These are phyloP conservation scores for Hiodon alosoides DNA, from an alignment of 2,113 vertebrate species.

Conservation along the genomic window DNA sequence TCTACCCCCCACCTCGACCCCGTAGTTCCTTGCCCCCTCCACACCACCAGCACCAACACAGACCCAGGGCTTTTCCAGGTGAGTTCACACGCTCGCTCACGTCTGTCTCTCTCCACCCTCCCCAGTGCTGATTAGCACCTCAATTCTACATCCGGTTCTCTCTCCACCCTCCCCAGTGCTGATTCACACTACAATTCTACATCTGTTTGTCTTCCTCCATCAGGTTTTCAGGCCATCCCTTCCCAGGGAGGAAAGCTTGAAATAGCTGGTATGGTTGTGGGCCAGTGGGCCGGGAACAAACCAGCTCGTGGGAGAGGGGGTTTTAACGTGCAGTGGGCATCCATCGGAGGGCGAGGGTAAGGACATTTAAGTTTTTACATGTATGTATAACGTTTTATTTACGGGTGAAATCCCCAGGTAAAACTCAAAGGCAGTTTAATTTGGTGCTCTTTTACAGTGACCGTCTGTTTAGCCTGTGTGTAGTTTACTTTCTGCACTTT, in stretches of 20 bases:
- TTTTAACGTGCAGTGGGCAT: constrained; percentile 86
- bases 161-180: not conserved
- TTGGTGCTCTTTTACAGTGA: too few relatives aligned
- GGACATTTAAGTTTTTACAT: too few relatives aligned
- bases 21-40: constrained; percentile 71
- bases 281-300: constrained; percentile 90
- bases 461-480: too few relatives aligned
- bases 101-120: constrained; percentile 9
- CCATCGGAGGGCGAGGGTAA: constrained; percentile 73
- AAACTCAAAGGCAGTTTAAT: not conserved
- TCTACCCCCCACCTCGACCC: constrained; percentile 68
- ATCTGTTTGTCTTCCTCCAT: not conserved
- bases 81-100: not conserved
- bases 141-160: not conserved
- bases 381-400: too few relatives aligned
- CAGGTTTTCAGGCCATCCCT: constrained; percentile 82
- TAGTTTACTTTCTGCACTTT: too few relatives aligned
- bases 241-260: constrained; percentile 88
- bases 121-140: too few relatives aligned
- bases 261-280: constrained; percentile 89
- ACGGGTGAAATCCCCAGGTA: too few relatives aligned
- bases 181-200: not conserved
- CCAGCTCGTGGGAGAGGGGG: constrained; percentile 74
- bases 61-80: constrained; percentile 81
- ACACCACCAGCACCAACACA: constrained; percentile 60